Evolutionary conservation across 1,140 invertebrate genomes (phyloP).

Genomic region (Nilaparvata lugens): DNA sequence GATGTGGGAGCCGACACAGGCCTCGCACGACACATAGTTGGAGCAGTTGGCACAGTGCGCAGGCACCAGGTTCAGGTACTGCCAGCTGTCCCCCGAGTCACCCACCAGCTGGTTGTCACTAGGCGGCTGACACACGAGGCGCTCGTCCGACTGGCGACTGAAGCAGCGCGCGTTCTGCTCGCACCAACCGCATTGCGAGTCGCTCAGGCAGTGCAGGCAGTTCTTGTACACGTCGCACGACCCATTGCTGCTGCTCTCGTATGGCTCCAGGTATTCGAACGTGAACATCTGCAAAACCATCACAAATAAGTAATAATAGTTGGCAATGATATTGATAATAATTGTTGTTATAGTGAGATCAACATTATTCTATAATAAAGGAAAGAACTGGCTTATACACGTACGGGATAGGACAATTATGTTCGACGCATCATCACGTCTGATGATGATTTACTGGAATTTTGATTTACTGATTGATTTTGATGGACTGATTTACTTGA

Average conservation of each 20-base stretch:
- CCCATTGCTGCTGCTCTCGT: slow-evolving; percentile 58
- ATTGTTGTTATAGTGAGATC: too few species aligned
- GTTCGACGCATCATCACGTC: too few species aligned
- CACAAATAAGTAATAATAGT: too few species aligned
- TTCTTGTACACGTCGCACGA: slow-evolving; percentile 69
- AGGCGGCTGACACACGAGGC: background rate
- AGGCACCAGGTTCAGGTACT: slow-evolving; percentile 69
- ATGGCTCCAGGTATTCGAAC: slow-evolving; percentile 83
- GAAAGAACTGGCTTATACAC: too few species aligned
- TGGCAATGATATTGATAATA: too few species aligned
- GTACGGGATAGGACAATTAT: too few species aligned
- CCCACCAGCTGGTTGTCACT: too few species aligned
- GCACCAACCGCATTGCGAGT: slow-evolving; percentile 87
- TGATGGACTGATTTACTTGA: too few species aligned
- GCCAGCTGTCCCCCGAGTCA: slow-evolving; percentile 53
- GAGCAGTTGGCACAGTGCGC: slow-evolving; percentile 76
- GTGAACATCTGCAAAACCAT: slow-evolving; percentile 54
- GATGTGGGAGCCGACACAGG: slow-evolving; percentile 53
- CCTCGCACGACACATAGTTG: slow-evolving; percentile 77
- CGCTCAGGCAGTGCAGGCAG: slow-evolving; percentile 79
- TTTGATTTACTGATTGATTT: too few species aligned
- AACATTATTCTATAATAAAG: too few species aligned
- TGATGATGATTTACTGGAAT: too few species aligned
- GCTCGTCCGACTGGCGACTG: slow-evolving; percentile 49
- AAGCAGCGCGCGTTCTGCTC: slow-evolving; percentile 56